A percentile compares a stretch with the other conserved stretches of the same genome.
Conservation (phyloP, 2,113 vertebrate genomes). For the Anguilla rostrata region DNA sequence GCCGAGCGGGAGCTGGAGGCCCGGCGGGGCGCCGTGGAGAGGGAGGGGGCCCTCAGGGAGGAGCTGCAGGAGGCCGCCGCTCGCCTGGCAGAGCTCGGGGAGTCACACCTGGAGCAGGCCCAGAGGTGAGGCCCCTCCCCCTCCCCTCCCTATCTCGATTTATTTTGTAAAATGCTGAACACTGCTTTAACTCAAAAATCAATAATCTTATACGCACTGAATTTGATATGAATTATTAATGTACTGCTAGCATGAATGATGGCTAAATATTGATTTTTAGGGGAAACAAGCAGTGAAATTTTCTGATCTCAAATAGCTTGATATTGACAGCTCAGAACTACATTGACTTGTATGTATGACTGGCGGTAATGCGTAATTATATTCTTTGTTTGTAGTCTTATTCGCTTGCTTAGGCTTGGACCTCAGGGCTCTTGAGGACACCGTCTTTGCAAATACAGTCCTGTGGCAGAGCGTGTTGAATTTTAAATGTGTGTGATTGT, state of each 20-base stretch:
- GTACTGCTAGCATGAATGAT: background rate
- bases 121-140: slow-evolving; percentile 58
- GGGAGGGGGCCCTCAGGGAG: slow-evolving; percentile 69
- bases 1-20: slow-evolving; percentile 76
- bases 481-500: too few relatives aligned
- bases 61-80: slow-evolving; percentile 63
- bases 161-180: background rate
- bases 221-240: background rate
- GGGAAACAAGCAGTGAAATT: background rate
- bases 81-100: slow-evolving; percentile 60
- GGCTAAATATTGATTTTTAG: background rate
- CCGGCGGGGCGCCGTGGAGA: slow-evolving; percentile 66
- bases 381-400: too few relatives aligned
- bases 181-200: background rate
- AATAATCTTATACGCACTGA: background rate
- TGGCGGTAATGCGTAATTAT: too few relatives aligned
- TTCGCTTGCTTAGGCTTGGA: too few relatives aligned
- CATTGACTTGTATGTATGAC: too few relatives aligned
- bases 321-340: too few relatives aligned
- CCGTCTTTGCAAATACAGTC: too few relatives aligned
- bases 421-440: too few relatives aligned
- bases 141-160: background rate
- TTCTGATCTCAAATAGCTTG: background rate
- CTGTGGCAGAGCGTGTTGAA: too few relatives aligned
- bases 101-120: slow-evolving; percentile 51